phyloP scores from a whole-genome alignment of 1,140 invertebrate species.

The Cataglyphis hispanica region DNA sequence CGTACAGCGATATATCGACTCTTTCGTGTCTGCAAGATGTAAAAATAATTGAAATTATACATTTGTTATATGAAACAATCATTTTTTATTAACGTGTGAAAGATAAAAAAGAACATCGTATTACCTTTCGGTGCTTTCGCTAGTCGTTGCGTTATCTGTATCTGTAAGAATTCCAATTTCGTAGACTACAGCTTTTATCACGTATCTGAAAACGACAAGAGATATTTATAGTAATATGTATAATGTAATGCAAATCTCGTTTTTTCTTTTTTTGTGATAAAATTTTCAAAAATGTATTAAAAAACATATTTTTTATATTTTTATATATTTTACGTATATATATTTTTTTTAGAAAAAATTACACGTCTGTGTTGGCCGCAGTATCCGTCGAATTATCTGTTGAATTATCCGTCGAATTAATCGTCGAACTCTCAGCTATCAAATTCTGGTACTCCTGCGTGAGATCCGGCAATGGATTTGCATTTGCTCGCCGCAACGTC shows the following conservation, averaged over 20 bases:
- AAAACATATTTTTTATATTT: too few relatives aligned
- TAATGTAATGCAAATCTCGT: background rate
- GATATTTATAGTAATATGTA: background rate
- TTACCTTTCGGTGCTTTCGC: constrained; percentile 78
- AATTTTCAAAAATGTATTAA: background rate
- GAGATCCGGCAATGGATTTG: constrained; percentile 22
- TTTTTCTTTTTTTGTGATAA: background rate
- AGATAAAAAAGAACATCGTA: background rate
- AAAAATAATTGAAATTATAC: background rate
- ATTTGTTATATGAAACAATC: background rate
- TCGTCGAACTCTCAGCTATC: background rate
- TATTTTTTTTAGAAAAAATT: constrained; percentile 18
- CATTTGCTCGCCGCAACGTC: constrained; percentile 11
- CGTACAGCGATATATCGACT: constrained; percentile 41
- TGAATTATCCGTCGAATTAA: constrained; percentile 15
- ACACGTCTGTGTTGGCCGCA: constrained; percentile 39
- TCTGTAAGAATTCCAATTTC: constrained; percentile 88
- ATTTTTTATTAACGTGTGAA: background rate
- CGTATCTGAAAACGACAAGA: constrained; percentile 81
- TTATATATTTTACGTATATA: background rate
- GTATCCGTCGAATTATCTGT: constrained; percentile 36
- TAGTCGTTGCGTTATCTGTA: constrained; percentile 82
- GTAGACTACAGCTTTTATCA: constrained; percentile 88
- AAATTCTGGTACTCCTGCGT: background rate
- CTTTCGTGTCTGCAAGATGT: constrained; percentile 35